These are phyloP conservation scores for Neodiprion virginianus DNA, from an alignment of 1,140 invertebrate genomes.

Conservation along the genomic window DNA sequence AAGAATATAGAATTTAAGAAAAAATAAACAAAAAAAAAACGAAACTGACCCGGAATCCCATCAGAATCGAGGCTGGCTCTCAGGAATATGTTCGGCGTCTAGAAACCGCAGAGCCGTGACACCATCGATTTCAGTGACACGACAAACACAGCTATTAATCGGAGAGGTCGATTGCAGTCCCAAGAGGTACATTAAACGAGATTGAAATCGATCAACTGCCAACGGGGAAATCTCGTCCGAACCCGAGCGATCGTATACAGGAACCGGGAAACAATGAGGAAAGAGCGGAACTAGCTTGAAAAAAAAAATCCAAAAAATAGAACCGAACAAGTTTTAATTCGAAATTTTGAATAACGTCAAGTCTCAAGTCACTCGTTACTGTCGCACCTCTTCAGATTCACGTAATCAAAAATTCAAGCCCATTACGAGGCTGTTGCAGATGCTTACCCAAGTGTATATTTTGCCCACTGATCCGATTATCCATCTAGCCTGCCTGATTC, in stretches of 20 bases:
- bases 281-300: not conserved
- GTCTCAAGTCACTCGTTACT: no score
- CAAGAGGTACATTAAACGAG: slow-evolving; percentile 5
- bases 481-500: not conserved
- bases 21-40: no score
- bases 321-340: not conserved
- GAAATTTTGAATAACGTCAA: no score
- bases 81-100: no score
- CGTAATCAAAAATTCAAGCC: not conserved
- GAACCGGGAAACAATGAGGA: not conserved
- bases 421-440: not conserved
- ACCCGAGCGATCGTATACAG: not conserved
- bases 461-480: not conserved
- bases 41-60: no score
- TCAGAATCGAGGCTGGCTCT: no score
- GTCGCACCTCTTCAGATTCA: not conserved
- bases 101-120: not conserved
- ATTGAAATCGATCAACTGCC: slow-evolving; percentile 5
- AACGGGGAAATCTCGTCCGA: slow-evolving; percentile 1
- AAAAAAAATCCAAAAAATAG: not conserved
- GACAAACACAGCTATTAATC: slow-evolving; percentile 4
- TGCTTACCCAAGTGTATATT: not conserved
- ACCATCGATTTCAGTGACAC: slow-evolving; percentile 5
- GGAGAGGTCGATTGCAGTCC: slow-evolving; percentile 1
- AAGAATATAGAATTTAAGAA: no score